Percentiles rank a stretch among this genome's conserved stretches.
Conservation (phyloP, 2,113 vertebrate genomes). For the Campylorhamphus procurvoides region DNA sequence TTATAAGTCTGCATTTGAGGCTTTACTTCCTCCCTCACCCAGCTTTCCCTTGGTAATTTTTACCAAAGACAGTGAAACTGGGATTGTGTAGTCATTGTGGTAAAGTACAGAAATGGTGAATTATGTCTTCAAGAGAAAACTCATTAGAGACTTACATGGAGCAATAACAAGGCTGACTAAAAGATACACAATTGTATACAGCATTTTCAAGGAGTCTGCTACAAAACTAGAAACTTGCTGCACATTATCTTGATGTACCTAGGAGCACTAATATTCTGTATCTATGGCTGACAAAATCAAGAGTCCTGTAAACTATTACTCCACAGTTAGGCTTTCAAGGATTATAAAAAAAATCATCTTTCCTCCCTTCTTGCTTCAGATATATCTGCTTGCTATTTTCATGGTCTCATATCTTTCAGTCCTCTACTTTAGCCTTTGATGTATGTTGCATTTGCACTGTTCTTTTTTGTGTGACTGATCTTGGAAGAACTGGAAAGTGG, state of each 20-base stretch:
- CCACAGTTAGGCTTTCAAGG: neutral
- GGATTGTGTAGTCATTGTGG: slow-evolving; percentile 28
- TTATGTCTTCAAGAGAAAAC: slow-evolving; percentile 27
- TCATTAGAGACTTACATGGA: neutral
- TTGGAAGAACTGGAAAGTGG: neutral
- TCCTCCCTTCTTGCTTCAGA: neutral
- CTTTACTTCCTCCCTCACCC: neutral
- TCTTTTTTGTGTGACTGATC: neutral
- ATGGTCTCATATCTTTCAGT: neutral
- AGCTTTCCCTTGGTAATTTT: neutral
- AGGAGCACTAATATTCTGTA: neutral
- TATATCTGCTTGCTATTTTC: slow-evolving; percentile 20
- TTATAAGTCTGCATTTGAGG: slow-evolving; percentile 11
- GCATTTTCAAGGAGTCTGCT: neutral
- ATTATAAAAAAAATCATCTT: neutral
- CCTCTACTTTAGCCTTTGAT: neutral
- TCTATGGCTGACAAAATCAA: neutral
- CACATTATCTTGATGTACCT: neutral
- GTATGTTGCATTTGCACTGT: neutral
- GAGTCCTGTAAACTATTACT: neutral
- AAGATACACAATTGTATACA: neutral
- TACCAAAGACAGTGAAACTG: slow-evolving; percentile 15
- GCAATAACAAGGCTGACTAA: neutral
- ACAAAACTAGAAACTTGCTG: neutral
- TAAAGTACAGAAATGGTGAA: slow-evolving; percentile 41